Evolutionary conservation across 1,140 invertebrate genomes (phyloP), one percentile per base, ranked within the genome.

Genomic region (Caenorhabditis brenneri): DNA sequence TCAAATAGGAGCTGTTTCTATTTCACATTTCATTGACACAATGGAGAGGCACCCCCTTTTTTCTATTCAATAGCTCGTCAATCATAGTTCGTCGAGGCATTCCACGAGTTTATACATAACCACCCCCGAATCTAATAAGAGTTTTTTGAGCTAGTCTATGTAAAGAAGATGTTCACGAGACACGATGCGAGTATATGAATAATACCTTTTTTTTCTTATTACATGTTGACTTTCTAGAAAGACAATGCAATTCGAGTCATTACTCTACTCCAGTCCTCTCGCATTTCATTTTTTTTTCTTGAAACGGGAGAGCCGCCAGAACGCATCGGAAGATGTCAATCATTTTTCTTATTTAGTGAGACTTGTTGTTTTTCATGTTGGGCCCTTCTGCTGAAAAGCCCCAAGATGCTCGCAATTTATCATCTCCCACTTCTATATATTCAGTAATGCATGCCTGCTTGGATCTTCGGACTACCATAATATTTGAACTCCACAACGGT

Each of bases 261-360:
- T 22, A 10, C 19, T 65, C 29, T n/a, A 16, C 15, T n/a, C n/a
- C n/a, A n/a, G n/a, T n/a, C 31, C 58, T 1, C 4, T 1, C 31
- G n/a, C 19, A 3, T 65, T 33, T 74, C 39, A 12, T 74, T 42
- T 31, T n/a, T 7, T 74, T 42, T 31, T 60, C 36, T 55, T n/a
- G n/a, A n/a, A n/a, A n/a, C 22, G 22, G 24, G 27, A 65, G 15
- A 65, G 58, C 29, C 19, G 36, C 36, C 65, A 74, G 65, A 74
- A 74, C 65, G 29, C 36, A 74, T 33, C 7, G 58, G 36, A 42
- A n/a, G 36, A 10, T 74, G 65, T 74, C 65, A 74, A 74, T 74
- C 65, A 74, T 74, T 74, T 74, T 74, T 74, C 65, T 74, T 74
- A 74, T 42, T 74, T 42, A 74, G 65, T 42, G 12, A n/a, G 4